Base-by-base conservation (phyloP, 2,113 vertebrate genomes). In the Chaetodon trifascialis region DNA sequence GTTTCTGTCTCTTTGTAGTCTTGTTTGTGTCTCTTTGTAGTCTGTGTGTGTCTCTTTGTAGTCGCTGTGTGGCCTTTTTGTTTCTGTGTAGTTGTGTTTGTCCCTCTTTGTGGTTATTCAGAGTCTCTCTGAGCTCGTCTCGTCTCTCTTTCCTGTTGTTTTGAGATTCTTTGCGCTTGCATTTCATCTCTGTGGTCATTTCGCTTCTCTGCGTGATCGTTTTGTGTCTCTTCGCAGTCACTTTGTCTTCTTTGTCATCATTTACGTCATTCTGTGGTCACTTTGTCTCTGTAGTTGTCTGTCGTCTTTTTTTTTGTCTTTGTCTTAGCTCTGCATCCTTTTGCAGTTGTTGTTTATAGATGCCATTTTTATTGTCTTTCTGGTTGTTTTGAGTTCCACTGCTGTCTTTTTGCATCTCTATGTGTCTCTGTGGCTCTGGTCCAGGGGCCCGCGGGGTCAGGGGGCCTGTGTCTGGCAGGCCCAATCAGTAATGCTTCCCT, bases 301-400 rank as follows among this genome's bases (percentile, higher is more conserved):
- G n/a, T n/a, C n/a, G n/a, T n/a, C n/a, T n/a, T n/a, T n/a, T n/a
- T n/a, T n/a, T n/a, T n/a, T n/a, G n/a, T n/a, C n/a, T n/a, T n/a
- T n/a, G n/a, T n/a, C n/a, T n/a, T n/a, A n/a, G n/a, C n/a, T n/a
- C n/a, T n/a, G n/a, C n/a, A n/a, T n/a, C n/a, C n/a, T n/a, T n/a
- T n/a, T n/a, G n/a, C n/a, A n/a, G n/a, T n/a, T n/a, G n/a, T n/a
- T n/a, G n/a, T n/a, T n/a, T n/a, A n/a, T n/a, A n/a, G n/a, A n/a
- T n/a, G n/a, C n/a, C n/a, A n/a, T n/a, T n/a, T n/a, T n/a, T 46
- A 12, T 1, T 40, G 1, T 11, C 2, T 23, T 16, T 51, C 0
- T 34, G 5, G 10, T 38, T 5, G 2, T 34, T 64, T 76, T 66
- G 34, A 38, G 17, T 60, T 5, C 78, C 21, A 17, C 38, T 42